Conservation (phyloP, 2,113 vertebrate genomes). For the Odocoileus virginianus region DNA sequence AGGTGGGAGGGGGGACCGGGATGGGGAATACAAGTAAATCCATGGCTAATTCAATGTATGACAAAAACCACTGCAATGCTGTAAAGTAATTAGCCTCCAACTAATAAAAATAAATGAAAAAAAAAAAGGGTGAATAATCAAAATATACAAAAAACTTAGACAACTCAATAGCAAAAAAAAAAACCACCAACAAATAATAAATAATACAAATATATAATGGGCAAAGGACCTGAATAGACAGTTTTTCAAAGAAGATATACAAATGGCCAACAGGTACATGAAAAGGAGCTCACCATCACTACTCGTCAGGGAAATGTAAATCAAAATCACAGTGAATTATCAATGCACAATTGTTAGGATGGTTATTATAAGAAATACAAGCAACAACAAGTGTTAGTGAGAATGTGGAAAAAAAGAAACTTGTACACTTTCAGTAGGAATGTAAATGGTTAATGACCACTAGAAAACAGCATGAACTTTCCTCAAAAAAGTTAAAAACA, state of each 20-base stretch:
- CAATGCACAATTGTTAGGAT: neutral
- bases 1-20: too few relatives aligned
- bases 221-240: neutral
- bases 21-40: too few relatives aligned
- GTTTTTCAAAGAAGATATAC: neutral
- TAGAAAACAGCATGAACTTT: neutral
- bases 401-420: neutral
- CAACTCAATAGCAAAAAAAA: neutral
- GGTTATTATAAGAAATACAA: neutral
- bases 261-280: neutral
- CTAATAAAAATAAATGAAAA: too few relatives aligned
- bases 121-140: neutral
- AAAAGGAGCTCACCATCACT: neutral
- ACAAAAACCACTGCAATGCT: too few relatives aligned
- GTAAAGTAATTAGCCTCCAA: too few relatives aligned
- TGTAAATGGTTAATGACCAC: neutral
- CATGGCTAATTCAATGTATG: too few relatives aligned
- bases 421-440: accelerated
- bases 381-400: neutral
- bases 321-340: neutral
- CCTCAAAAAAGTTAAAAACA: neutral
- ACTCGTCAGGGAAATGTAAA: neutral
- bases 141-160: neutral
- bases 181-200: neutral
- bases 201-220: neutral